phyloP scores from a whole-genome alignment of 2,113 vertebrate genomes.

The Grus americana region DNA sequence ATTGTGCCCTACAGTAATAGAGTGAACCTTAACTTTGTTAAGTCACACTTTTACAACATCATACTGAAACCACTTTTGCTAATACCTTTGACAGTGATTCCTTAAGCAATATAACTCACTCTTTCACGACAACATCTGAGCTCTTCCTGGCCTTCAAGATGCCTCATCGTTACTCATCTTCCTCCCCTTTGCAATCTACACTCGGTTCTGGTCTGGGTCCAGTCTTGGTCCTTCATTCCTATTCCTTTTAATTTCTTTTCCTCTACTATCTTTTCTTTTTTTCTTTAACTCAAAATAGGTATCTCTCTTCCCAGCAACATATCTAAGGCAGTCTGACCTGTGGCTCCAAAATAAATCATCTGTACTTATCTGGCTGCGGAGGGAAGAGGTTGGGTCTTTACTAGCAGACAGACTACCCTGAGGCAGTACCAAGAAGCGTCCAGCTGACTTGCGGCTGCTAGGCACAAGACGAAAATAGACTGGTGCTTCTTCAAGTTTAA shows the following conservation, averaged over 20 bases:
- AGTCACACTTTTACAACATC: no score
- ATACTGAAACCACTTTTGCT: no score
- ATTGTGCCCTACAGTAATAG: no score
- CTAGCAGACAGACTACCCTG: background rate
- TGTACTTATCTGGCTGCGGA: background rate
- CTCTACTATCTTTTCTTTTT: background rate
- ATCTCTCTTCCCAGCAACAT: background rate
- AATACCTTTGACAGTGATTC: no score
- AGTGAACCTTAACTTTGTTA: no score
- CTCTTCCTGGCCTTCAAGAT: background rate
- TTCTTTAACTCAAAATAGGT: background rate
- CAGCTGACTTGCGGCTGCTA: background rate
- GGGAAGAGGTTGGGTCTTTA: background rate
- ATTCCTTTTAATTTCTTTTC: background rate
- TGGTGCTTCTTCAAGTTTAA: background rate
- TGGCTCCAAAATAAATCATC: background rate
- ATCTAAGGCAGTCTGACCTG: background rate
- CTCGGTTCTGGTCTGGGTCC: background rate
- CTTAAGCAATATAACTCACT: no score
- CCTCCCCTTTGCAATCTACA: background rate
- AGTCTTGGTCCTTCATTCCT: background rate
- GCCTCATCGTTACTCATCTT: background rate
- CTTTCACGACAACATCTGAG: background rate
- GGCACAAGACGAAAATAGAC: background rate
- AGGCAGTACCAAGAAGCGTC: background rate